Base-by-base conservation (phyloP, 2,888 invertebrate genomes). In the Phania funesta region DNA sequence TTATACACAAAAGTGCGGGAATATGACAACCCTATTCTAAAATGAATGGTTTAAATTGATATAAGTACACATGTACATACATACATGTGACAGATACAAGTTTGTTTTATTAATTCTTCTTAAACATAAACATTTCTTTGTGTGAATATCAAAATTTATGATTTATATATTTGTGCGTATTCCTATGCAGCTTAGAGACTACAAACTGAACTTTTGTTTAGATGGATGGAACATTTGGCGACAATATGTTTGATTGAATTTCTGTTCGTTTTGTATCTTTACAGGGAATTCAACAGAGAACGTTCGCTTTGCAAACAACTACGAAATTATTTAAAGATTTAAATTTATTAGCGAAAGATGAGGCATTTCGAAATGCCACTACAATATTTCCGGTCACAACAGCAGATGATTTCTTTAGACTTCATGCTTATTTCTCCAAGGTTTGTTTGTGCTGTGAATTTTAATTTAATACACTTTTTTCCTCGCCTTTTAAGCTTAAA, bases 341-440 rank as follows among this genome's bases (percentile, higher is more conserved):
- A 22, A 89, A 89, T 80, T 81, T 87, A 6, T 84, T 92, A 71
- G 87, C 90, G 64, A 88, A 89, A 73, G 89, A 92, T 81, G 86
- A 89, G 38, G 86, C 91, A 9, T 93, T 94, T 85, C 91, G 92
- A 52, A 91, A 92, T 74, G 93, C 94, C 0, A 92, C 95, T 44
- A 93, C 95, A 1, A 92, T 95, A 62, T 93, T 93, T 90, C 95
- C 96, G 0, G 92, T 96, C 44, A 89, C 92, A 50, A 92, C 93
- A 84, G 92, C 93, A n/a, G 91, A 92, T 54, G 92, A 93, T 85
- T 93, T 95, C 87, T 95, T 95, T 90, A 92, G 93, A 81, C 92
- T 96, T 75, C 96, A 96, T 89, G 93, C 94, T 1, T 94, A 94
- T 89, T 94, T 94, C 86, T 93, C 95, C 8, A 92, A 94, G 91